Conservation (phyloP, 2,113 vertebrate genomes). For the Eira barbara region DNA sequence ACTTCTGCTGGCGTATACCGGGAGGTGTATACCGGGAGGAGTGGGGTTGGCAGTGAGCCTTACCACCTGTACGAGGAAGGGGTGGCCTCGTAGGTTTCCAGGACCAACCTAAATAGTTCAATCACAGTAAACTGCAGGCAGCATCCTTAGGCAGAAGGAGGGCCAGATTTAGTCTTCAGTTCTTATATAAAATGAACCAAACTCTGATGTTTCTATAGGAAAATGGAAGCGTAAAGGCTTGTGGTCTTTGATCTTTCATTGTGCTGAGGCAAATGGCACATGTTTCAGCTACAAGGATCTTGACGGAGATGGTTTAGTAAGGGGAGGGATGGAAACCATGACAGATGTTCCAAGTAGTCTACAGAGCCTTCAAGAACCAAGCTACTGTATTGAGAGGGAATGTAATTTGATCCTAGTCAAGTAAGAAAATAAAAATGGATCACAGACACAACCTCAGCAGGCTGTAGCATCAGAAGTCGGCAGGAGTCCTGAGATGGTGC, state of each 20-base stretch:
- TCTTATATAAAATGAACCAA: neutral
- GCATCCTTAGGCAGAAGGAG: neutral
- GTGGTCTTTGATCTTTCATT: neutral
- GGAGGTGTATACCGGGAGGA: neutral
- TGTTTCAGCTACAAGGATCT: neutral
- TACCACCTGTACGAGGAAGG: accelerated
- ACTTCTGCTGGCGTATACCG: neutral
- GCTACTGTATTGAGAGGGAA: neutral
- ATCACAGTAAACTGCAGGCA: neutral
- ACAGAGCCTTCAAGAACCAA: neutral
- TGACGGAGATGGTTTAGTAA: neutral
- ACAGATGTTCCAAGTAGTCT: neutral
- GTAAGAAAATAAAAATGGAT: neutral
- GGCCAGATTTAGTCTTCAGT: neutral
- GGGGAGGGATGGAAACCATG: neutral
- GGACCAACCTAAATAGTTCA: neutral
- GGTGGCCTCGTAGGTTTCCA: neutral
- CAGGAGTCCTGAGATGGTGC: neutral
- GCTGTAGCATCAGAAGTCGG: neutral
- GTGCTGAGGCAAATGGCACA: neutral
- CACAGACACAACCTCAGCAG: neutral
- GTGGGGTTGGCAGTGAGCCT: no score
- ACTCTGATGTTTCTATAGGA: neutral
- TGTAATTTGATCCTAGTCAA: neutral
- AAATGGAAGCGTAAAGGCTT: neutral